These are phyloP conservation scores for Pomatorhinus ruficollis DNA, from an alignment of 2,113 vertebrate genomes.

Conservation along the genomic window DNA sequence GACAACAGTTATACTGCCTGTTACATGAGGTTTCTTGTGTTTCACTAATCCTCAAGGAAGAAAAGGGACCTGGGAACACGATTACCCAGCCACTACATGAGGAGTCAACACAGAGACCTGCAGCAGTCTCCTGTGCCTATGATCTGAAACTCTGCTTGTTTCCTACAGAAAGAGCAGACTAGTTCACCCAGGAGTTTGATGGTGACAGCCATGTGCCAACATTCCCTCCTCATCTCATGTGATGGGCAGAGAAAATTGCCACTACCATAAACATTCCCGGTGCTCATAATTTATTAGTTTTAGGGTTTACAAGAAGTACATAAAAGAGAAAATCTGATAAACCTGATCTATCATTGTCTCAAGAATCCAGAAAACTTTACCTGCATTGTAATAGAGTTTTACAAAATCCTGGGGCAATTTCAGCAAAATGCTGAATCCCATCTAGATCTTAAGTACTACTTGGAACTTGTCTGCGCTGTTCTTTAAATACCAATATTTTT, in stretches of 20 bases:
- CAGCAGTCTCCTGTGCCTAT: neutral
- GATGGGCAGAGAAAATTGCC: neutral
- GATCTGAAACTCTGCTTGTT: neutral
- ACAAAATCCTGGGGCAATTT: neutral
- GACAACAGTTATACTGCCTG: neutral
- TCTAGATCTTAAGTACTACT: neutral
- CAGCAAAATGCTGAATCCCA: neutral
- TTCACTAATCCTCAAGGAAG: neutral
- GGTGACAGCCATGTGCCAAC: rapidly evolving
- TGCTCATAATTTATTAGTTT: neutral
- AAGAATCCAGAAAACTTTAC: neutral
- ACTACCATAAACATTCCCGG: neutral
- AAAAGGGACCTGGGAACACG: neutral
- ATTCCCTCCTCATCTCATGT: rapidly evolving
- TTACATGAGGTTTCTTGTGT: neutral
- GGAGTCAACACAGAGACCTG: neutral
- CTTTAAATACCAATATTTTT: neutral
- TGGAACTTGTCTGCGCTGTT: neutral
- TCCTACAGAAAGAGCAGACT: neutral
- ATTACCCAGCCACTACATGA: neutral
- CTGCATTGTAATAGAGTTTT: neutral
- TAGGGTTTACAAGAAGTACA: neutral
- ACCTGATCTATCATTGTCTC: neutral
- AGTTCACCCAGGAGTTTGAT: neutral
- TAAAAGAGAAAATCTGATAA: neutral